A percentile compares a stretch with the other conserved stretches of the same genome.
phyloP scores from a whole-genome alignment of 2,888 invertebrate species.

The Cremastobaeus sp. region DNA sequence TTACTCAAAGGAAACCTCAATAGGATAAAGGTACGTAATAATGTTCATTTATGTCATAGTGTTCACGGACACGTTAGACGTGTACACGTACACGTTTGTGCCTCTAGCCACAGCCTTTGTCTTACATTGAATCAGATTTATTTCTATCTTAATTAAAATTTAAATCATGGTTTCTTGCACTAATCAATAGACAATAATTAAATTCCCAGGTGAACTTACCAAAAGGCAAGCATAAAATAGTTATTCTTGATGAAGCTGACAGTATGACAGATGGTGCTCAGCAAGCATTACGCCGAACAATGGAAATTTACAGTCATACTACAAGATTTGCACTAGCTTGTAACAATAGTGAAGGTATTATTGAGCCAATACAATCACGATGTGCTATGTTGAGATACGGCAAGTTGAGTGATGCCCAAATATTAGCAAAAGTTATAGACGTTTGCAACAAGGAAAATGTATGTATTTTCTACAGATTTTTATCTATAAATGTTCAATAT shows the following conservation, averaged over 20 bases:
- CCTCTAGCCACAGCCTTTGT: too few relatives aligned
- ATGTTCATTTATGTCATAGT: too few relatives aligned
- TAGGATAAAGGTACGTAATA: too few relatives aligned
- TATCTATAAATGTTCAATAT: background rate
- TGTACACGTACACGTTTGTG: too few relatives aligned
- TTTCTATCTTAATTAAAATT: background rate
- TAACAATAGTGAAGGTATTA: slow-evolving; percentile 98
- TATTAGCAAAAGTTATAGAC: slow-evolving; percentile 88
- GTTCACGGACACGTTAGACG: too few relatives aligned
- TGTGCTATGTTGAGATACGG: slow-evolving; percentile 98
- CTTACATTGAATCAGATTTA: too few relatives aligned
- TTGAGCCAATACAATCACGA: slow-evolving; percentile 98
- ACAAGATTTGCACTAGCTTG: slow-evolving; percentile 99
- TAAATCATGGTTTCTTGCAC: too few relatives aligned
- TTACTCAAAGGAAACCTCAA: too few relatives aligned
- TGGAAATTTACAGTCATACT: slow-evolving; percentile 98
- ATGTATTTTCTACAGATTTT: slow-evolving; percentile 59
- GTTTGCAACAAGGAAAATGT: slow-evolving; percentile 88
- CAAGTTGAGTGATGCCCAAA: slow-evolving; percentile 92
- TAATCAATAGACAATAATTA: background rate
- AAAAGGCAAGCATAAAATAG: slow-evolving; percentile 94
- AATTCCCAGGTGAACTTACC: slow-evolving; percentile 89
- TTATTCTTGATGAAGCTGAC: slow-evolving; percentile 98
- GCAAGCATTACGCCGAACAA: slow-evolving; percentile 96
- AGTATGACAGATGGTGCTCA: slow-evolving; percentile 99